phyloP scores from a whole-genome alignment of 2,113 vertebrate species.

The Lamprotornis superbus region DNA sequence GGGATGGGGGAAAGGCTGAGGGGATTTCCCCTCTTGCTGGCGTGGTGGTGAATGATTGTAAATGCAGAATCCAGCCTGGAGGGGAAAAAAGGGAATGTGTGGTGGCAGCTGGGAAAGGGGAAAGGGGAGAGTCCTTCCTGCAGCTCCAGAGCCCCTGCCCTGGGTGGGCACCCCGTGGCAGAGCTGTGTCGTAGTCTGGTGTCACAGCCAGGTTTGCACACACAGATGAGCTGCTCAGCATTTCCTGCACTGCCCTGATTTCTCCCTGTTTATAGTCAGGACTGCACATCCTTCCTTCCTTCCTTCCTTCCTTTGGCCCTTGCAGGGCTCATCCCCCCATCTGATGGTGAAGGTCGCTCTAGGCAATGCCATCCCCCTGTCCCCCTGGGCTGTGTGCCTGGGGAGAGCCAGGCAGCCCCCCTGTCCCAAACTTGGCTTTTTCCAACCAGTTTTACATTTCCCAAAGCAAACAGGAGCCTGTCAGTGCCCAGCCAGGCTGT shows the following conservation, averaged over 20 bases:
- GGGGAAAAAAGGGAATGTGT: neutral
- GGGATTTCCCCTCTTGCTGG: neutral
- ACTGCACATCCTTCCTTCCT: neutral
- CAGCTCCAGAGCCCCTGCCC: neutral
- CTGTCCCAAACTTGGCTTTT: neutral
- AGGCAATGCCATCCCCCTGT: rapidly evolving
- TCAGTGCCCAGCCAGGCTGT: rapidly evolving
- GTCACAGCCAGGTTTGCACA: neutral
- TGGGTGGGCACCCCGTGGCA: rapidly evolving
- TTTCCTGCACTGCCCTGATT: neutral
- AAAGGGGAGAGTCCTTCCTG: neutral
- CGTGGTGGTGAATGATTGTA: neutral
- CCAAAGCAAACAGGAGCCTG: neutral
- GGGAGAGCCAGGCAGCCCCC: no score
- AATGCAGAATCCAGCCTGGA: neutral
- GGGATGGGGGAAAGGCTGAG: neutral
- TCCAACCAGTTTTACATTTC: neutral
- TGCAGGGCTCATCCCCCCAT: rapidly evolving
- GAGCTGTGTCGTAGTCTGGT: neutral
- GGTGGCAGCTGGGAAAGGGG: neutral
- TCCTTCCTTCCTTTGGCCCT: neutral
- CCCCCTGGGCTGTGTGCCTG: rapidly evolving
- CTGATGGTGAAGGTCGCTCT: neutral
- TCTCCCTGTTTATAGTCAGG: neutral
- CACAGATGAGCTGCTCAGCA: neutral